Evolutionary conservation across 2,888 invertebrate species (phyloP).

Genomic region (Stenurella melanura): DNA sequence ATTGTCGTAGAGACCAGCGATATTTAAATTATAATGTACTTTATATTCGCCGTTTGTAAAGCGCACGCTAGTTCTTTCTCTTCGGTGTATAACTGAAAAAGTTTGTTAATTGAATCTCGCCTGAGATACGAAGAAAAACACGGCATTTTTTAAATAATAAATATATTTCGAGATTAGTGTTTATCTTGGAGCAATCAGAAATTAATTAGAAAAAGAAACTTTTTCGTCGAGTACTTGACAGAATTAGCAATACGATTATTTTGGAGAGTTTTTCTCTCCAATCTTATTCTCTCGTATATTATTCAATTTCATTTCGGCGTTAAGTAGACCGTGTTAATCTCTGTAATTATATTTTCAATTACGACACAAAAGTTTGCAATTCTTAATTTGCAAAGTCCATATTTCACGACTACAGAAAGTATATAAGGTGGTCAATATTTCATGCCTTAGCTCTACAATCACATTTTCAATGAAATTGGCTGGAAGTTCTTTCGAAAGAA

Average conservation of each 20-base stretch:
- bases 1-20: neutral
- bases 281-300: neutral
- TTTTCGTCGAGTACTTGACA: neutral
- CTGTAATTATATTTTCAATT: neutral
- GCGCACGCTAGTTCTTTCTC: neutral
- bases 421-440: too few species aligned
- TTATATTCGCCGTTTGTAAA: neutral
- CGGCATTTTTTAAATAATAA: conserved; percentile 17
- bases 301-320: neutral
- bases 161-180: conserved; percentile 16
- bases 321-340: neutral
- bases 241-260: neutral
- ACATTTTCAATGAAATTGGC: too few species aligned
- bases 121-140: conserved; percentile 7
- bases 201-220: conserved; percentile 5
- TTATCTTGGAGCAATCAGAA: conserved; percentile 14
- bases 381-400: neutral
- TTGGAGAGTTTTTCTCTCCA: neutral
- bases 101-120: neutral
- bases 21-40: conserved; percentile 7
- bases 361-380: neutral
- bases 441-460: too few species aligned
- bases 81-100: neutral
- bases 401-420: too few species aligned
- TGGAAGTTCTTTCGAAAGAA: too few species aligned